Evolutionary conservation across 37 sponge, comb jelly and placozoan genomes (phyloP).

Genomic region (Diacarnus erythraeanus): DNA sequence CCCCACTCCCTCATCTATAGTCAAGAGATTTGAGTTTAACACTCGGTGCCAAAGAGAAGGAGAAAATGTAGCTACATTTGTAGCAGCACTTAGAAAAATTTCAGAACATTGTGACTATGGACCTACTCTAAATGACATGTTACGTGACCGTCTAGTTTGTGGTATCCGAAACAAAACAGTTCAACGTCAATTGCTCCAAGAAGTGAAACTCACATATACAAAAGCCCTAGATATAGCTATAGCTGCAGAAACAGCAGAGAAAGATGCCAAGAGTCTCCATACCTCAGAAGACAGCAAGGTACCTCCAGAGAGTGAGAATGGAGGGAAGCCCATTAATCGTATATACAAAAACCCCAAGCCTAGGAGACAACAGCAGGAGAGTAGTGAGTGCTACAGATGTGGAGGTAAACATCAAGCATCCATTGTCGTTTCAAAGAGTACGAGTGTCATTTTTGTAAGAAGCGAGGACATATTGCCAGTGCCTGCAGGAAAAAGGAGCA

Average conservation of each 20-base stretch:
- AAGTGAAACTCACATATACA: no score
- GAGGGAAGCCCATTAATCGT: not conserved
- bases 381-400: constrained; percentile 1
- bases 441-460: not conserved
- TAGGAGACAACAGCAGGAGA: no score
- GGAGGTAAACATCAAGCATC: not conserved
- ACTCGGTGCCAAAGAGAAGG: constrained; percentile 7
- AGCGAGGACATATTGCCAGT: not conserved
- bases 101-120: no score
- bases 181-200: no score
- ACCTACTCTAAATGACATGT: no score
- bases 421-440: constrained; percentile 5
- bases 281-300: not conserved
- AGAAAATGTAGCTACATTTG: constrained; percentile 8
- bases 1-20: constrained; percentile 9
- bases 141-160: no score
- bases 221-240: no score
- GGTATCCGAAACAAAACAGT: no score
- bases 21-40: constrained; percentile 20
- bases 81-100: no score
- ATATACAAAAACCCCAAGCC: no score
- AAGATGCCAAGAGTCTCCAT: not conserved
- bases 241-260: constrained; percentile 9
- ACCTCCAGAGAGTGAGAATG: not conserved
- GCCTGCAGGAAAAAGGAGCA: no score